Evolutionary conservation across 1,140 invertebrate genomes (phyloP).

Genomic region (Apis mellifera): Amel_HAv3.1 CM009937.2:2010501-2011000

Average conservation of each 20-base stretch:
- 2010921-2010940: too few species aligned
- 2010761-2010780: constrained; percentile 6
- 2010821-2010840: constrained; percentile 1
- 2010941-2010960: too few species aligned
- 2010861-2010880: constrained; percentile 11
- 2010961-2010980: too few species aligned
- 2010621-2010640: too few species aligned
- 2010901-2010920: background rate
- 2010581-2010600: constrained; percentile 30
- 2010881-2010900: background rate
- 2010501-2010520: constrained; percentile 31
- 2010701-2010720: constrained; percentile 2
- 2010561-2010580: constrained; percentile 2
- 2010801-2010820: constrained; percentile 18
- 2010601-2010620: background rate
- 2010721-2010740: too few species aligned
- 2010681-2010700: background rate
- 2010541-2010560: constrained; percentile 61
- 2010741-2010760: background rate
- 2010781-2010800: constrained; percentile 11
- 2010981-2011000: too few species aligned
- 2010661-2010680: background rate
- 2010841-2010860: background rate
- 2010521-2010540: constrained; percentile 33
- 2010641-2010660: background rate